A percentile compares a stretch with the other conserved stretches of the same genome.
Conservation (phyloP, 2,797 vertebrate species). For the Fratercula arctica region DNA sequence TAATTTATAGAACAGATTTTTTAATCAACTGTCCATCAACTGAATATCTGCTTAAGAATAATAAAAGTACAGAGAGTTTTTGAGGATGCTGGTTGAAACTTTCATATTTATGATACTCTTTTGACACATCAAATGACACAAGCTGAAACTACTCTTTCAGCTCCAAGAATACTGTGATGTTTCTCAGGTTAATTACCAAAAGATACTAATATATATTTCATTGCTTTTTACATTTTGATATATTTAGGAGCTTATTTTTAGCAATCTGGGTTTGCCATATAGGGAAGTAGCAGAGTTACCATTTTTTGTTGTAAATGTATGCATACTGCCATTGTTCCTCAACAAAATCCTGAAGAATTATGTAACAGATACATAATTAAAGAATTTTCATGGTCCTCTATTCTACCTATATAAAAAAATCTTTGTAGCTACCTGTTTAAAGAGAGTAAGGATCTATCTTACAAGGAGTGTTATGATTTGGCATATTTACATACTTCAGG, state of each 20-base stretch:
- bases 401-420: neutral
- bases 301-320: neutral
- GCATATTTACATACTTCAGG: neutral
- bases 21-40: neutral
- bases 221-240: neutral
- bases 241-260: neutral
- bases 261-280: neutral
- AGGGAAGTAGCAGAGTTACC: neutral
- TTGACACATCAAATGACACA: neutral
- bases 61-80: neutral
- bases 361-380: neutral
- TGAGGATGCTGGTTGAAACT: neutral
- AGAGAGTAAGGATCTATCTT: neutral
- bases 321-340: neutral
- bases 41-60: neutral
- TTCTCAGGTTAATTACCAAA: neutral
- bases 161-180: neutral
- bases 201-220: neutral
- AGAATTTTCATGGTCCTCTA: neutral
- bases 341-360: neutral
- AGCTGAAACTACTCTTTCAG: neutral
- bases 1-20: neutral
- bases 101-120: neutral
- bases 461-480: neutral
- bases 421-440: neutral